phyloP scores from a whole-genome alignment of 1,140 invertebrate species.

The Philotrypesis tridentata region DNA sequence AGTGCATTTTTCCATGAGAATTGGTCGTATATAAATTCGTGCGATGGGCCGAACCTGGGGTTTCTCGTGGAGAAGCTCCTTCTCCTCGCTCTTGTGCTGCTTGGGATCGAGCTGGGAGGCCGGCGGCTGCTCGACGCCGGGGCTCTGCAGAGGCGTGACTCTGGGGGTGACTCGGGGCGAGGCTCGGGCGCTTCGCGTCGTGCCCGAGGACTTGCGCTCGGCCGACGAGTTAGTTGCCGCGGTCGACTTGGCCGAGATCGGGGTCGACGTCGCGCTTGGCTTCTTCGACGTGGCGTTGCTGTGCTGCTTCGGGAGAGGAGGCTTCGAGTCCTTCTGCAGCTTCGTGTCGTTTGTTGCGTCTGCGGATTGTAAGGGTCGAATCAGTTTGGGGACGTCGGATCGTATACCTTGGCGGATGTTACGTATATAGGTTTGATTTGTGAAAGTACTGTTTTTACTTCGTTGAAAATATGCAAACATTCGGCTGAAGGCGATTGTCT shows the following conservation, averaged over 20 bases:
- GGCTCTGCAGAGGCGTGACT: constrained; percentile 76
- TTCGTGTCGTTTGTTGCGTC: constrained; percentile 22
- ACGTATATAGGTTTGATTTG: neutral
- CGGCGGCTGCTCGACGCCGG: constrained; percentile 67
- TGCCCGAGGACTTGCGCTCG: constrained; percentile 49
- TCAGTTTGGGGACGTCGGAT: constrained; percentile 30
- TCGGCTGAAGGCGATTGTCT: no score
- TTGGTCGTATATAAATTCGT: no score
- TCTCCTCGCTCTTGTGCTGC: constrained; percentile 68
- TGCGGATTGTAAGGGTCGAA: neutral
- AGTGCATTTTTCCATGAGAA: no score
- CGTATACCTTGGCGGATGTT: no score
- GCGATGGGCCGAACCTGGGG: constrained; percentile 63
- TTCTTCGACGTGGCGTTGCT: constrained; percentile 67
- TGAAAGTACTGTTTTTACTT: neutral
- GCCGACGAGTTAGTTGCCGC: neutral
- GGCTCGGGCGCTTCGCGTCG: constrained; percentile 69
- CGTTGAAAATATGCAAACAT: neutral
- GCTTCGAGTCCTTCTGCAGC: constrained; percentile 69
- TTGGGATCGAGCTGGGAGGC: neutral
- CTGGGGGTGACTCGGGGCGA: constrained; percentile 73
- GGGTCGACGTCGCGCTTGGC: constrained; percentile 67
- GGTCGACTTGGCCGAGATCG: constrained; percentile 55
- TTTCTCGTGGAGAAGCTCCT: constrained; percentile 68
- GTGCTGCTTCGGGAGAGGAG: constrained; percentile 74